These are phyloP conservation scores for Agelaius tricolor DNA, from an alignment of 2,113 vertebrate species.

Conservation along the genomic window DNA sequence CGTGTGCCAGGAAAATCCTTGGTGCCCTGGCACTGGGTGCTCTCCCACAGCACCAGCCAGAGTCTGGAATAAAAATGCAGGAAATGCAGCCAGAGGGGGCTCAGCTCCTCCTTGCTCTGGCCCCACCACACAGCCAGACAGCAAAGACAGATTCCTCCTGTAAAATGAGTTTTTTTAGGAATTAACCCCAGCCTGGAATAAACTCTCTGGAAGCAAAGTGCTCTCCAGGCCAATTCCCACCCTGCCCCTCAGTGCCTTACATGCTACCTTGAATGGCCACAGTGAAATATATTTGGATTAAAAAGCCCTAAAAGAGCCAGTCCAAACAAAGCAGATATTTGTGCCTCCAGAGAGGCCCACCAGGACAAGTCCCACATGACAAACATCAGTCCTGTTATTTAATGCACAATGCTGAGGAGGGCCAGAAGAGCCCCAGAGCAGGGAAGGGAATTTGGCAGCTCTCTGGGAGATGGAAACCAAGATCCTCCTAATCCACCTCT, in stretches of 20 bases:
- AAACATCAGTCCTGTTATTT: not conserved
- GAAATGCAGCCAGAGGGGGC: accelerated
- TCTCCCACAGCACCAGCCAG: accelerated
- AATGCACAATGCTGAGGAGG: not conserved
- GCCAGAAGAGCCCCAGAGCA: accelerated
- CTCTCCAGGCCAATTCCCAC: not conserved
- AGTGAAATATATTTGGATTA: not conserved
- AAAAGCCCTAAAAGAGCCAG: not conserved
- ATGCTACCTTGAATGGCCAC: not conserved
- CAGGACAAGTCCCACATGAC: not conserved
- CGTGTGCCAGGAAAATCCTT: accelerated
- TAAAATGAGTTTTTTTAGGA: not conserved
- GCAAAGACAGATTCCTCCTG: not conserved
- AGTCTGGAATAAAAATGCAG: not conserved
- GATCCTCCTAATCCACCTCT: conserved; percentile 4
- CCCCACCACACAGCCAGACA: not conserved
- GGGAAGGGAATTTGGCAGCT: conserved; percentile 12
- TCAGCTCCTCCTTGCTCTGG: not conserved
- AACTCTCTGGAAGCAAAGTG: not conserved
- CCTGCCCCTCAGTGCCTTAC: accelerated
- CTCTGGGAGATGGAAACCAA: conserved; percentile 4
- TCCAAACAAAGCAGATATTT: not conserved
- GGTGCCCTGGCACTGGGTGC: not conserved
- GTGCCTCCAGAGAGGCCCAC: not conserved
- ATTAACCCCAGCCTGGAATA: not conserved